Base-by-base conservation (phyloP, 2,113 vertebrate genomes). In the Anguilla rostrata region DNA sequence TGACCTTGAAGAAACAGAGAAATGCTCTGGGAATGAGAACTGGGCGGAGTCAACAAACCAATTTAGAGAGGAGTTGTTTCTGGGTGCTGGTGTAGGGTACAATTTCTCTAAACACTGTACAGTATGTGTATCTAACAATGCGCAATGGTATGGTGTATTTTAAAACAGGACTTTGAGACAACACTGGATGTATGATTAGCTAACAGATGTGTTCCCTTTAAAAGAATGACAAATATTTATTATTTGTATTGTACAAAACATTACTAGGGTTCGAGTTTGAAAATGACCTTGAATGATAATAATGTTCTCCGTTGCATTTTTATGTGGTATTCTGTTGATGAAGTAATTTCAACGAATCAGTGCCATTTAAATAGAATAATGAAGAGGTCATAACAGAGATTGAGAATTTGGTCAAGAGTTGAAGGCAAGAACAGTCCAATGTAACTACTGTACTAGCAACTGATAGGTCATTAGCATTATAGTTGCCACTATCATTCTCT, bases 191-290 rank as follows among this genome's bases (percentile, higher is more conserved):
- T 53, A 53, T 53, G 49, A 53, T 11, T 66, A 66, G 22, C 60
- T 26, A 95, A 95, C 94, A 96, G 94, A 94, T 95, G 94, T 94
- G 94, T 94, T 94, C 94, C 94, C 95, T 26, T 15, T 60, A 60
- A 60, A 60, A 15, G 18, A 66, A 22, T 22, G 60, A 8, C 60
- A 66, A 22, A 26, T 66, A 66, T 66, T 5, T 18, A 60, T 60
- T 9, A 16, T 22, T 22, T 66, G 22, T 66, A 66, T 26, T 7
- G 60, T 2, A 60, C 56, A 60, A 60, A 60, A 60, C 14, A 60
- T 26, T 22, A 3, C 5, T 26, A 66, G 18, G 26, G 60, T 26
- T 34, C 0, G 34, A 34, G 0, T 34, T 34, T 34, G 34, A 34
- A 75, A 75, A 75, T 75, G 7, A 75, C 26, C 71, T 75, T 34